phyloP scores from a whole-genome alignment of 1,140 invertebrate species.

The Schmidtea mediterranea region DNA sequence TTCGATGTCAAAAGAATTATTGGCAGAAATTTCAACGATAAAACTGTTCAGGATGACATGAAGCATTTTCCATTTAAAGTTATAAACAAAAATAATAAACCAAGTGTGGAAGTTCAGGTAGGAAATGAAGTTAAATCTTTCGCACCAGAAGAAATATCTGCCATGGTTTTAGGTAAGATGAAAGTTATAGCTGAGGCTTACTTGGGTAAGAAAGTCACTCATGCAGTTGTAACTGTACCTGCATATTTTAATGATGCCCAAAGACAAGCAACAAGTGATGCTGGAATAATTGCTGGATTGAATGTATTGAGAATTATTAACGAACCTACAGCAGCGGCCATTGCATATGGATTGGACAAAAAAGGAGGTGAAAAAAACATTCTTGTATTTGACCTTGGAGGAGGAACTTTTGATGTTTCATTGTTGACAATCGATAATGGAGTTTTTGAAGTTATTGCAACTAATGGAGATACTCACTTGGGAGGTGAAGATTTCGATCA shows the following conservation, averaged over 20 bases:
- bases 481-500: slow-evolving; percentile 95
- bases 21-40: slow-evolving; percentile 45
- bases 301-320: slow-evolving; percentile 98
- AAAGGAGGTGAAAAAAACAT: slow-evolving; percentile 97
- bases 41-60: slow-evolving; percentile 37
- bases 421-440: slow-evolving; percentile 94
- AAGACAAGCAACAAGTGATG: slow-evolving; percentile 36
- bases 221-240: slow-evolving; percentile 37
- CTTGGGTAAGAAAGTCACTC: slow-evolving; percentile 45
- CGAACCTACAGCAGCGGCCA: slow-evolving; percentile 51
- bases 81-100: slow-evolving; percentile 52
- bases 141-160: slow-evolving; percentile 84
- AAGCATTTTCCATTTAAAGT: slow-evolving; percentile 45
- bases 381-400: slow-evolving; percentile 90
- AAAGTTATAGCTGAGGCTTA: slow-evolving; percentile 92
- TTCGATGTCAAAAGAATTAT: slow-evolving; percentile 63
- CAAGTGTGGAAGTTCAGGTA: slow-evolving; percentile 49
- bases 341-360: slow-evolving; percentile 32
- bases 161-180: slow-evolving; percentile 89
- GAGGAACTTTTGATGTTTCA: slow-evolving; percentile 97
- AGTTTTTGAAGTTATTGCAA: slow-evolving; percentile 60
- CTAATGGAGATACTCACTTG: slow-evolving; percentile 91
- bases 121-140: slow-evolving; percentile 73
- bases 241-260: slow-evolving; percentile 72
- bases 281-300: slow-evolving; percentile 34